These are phyloP conservation scores for Cephalopholis sonnerati DNA, from an alignment of 2,113 vertebrate genomes.

Conservation along the genomic window DNA sequence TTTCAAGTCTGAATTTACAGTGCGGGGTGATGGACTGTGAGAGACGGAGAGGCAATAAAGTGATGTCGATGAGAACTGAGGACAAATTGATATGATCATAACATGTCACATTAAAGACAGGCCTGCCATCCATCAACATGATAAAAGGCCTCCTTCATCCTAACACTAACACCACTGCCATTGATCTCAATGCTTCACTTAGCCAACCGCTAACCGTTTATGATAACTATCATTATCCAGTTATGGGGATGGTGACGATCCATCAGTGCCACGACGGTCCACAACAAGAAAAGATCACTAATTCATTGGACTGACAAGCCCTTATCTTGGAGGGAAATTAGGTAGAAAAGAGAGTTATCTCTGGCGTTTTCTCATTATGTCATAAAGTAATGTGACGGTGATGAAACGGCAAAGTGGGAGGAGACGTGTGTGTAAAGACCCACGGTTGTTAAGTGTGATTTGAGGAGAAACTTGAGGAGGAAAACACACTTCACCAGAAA, in stretches of 20 bases:
- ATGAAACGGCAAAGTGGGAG: slow-evolving; percentile 43
- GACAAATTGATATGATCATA: slow-evolving; percentile 85
- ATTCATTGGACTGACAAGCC: slow-evolving; percentile 43
- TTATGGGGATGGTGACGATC: slow-evolving; percentile 51
- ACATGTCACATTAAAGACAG: slow-evolving; percentile 81
- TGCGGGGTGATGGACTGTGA: slow-evolving; percentile 63
- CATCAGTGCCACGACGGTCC: slow-evolving; percentile 36
- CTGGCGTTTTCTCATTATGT: slow-evolving; percentile 57
- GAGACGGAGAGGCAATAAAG: slow-evolving; percentile 76
- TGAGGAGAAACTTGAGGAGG: slow-evolving; percentile 33
- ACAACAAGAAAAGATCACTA: slow-evolving; percentile 39
- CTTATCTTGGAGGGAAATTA: slow-evolving; percentile 50
- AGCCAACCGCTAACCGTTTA: slow-evolving; percentile 67
- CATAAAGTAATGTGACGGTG: slow-evolving; percentile 47
- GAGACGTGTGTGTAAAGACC: not conserved
- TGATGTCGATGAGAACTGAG: slow-evolving; percentile 75
- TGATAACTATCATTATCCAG: slow-evolving; percentile 75
- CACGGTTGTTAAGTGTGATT: slow-evolving; percentile 20
- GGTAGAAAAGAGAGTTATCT: slow-evolving; percentile 65
- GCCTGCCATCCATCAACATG: slow-evolving; percentile 80
- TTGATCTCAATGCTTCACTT: slow-evolving; percentile 76
- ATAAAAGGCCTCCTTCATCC: slow-evolving; percentile 75
- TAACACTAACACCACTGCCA: slow-evolving; percentile 58
- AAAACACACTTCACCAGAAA: not conserved
- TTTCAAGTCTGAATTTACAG: slow-evolving; percentile 73